Evolutionary conservation across 2,797 vertebrate species (phyloP).

Genomic region (Sparus aurata): DNA sequence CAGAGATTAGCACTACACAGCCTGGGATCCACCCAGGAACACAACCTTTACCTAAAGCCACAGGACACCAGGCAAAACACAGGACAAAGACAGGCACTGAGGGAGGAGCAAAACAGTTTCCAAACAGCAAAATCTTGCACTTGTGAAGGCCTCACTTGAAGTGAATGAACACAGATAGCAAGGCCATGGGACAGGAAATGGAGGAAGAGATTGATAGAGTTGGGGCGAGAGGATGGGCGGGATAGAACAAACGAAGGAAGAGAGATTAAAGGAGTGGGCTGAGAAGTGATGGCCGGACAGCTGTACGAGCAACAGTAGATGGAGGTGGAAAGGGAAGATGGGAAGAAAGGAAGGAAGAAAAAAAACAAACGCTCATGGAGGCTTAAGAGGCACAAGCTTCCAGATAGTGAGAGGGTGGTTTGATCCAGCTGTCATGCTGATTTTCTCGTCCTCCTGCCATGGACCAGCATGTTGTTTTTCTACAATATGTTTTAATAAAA

Average conservation of each 20-base stretch:
- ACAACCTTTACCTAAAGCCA: constrained; percentile 62
- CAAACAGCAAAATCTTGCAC: constrained; percentile 38
- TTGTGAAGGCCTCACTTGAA: constrained; percentile 24
- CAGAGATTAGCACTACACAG: constrained; percentile 75
- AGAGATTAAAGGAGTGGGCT: constrained; percentile 63
- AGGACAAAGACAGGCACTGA: constrained; percentile 26
- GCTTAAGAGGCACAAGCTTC: constrained; percentile 57
- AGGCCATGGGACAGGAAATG: constrained; percentile 55
- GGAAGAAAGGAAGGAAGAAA: constrained; percentile 12
- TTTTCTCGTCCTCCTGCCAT: constrained; percentile 65
- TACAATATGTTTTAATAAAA: constrained; percentile 88
- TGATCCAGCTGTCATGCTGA: constrained; percentile 66
- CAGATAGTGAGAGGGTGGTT: constrained; percentile 29
- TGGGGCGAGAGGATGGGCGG: constrained; percentile 40
- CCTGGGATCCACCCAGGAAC: constrained; percentile 66
- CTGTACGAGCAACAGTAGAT: constrained; percentile 49
- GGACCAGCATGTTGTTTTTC: constrained; percentile 75
- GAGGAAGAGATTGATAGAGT: constrained; percentile 51
- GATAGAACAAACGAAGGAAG: constrained; percentile 47
- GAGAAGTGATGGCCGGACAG: constrained; percentile 51
- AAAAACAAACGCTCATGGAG: constrained; percentile 40
- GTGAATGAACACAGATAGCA: constrained; percentile 43
- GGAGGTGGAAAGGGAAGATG: constrained; percentile 26
- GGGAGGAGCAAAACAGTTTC: constrained; percentile 49
- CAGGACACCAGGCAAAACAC: constrained; percentile 50